Conservation (phyloP, 2,888 invertebrate species). For the Drosophila histrio region DNA sequence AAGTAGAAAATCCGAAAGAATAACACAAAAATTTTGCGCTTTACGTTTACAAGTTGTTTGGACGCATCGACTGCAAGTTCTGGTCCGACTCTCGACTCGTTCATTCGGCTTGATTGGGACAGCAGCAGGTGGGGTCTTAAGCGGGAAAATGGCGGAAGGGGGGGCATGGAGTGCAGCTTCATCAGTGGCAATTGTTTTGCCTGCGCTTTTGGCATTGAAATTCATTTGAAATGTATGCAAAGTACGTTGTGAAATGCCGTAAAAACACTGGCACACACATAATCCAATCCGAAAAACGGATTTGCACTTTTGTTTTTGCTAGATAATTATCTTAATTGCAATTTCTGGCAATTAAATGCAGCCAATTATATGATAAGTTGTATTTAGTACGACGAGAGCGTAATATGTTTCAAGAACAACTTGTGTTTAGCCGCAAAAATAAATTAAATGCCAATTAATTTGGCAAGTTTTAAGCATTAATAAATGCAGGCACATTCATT, state of each 20-base stretch:
- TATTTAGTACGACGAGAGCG: constrained; percentile 9
- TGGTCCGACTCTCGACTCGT: not conserved
- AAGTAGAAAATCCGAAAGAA: constrained; percentile 83
- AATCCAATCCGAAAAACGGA: constrained; percentile 45
- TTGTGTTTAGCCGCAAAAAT: constrained; percentile 57
- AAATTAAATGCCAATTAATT: constrained; percentile 78
- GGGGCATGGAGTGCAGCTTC: constrained; percentile 35
- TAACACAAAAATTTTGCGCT: constrained; percentile 79
- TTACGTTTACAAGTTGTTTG: constrained; percentile 52
- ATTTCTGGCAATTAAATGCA: constrained; percentile 72
- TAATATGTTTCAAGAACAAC: constrained; percentile 14
- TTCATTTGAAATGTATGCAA: constrained; percentile 77
- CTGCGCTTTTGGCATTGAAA: constrained; percentile 72
- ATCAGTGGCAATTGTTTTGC: constrained; percentile 72
- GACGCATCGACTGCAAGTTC: constrained; percentile 6
- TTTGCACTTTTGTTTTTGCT: constrained; percentile 67
- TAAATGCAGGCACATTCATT: constrained; percentile 74
- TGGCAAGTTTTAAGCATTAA: constrained; percentile 65
- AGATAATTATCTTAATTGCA: constrained; percentile 81
- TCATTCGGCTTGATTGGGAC: constrained; percentile 48
- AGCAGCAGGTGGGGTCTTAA: not conserved
- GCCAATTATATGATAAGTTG: constrained; percentile 39
- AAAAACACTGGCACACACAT: constrained; percentile 49
- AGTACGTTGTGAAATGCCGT: constrained; percentile 51
- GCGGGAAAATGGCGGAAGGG: not conserved